Conservation (phyloP, 2,888 invertebrate genomes). For the Nemoura dubitans region DNA sequence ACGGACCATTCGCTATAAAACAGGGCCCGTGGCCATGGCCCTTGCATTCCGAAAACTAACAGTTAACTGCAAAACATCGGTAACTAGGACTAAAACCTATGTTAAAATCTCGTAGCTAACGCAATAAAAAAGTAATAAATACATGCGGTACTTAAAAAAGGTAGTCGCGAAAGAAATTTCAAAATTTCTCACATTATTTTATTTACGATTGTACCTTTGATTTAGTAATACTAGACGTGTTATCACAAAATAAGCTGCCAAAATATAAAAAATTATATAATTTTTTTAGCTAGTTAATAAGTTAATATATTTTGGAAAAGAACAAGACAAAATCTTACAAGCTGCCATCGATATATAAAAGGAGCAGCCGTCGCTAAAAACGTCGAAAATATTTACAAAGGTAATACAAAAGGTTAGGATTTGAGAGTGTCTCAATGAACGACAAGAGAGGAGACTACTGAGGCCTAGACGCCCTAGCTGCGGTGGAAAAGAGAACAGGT, state of each 20-base stretch:
- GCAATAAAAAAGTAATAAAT: slow-evolving; percentile 7
- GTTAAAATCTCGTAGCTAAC: neutral
- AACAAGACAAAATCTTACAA: slow-evolving; percentile 15
- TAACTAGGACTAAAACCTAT: neutral
- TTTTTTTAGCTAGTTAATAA: slow-evolving; percentile 38
- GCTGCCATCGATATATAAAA: slow-evolving; percentile 18
- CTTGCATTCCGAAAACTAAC: neutral
- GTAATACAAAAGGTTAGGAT: neutral
- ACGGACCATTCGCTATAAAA: neutral
- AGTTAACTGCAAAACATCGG: neutral
- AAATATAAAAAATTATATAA: slow-evolving; percentile 31
- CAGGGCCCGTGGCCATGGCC: no score
- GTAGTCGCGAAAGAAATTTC: neutral
- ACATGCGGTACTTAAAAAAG: neutral
- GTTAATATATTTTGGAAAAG: slow-evolving; percentile 21
- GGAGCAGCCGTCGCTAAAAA: neutral
- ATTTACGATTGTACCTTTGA: neutral
- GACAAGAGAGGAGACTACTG: neutral
- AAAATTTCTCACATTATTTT: slow-evolving; percentile 20
- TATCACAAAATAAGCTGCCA: slow-evolving; percentile 42
- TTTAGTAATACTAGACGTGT: slow-evolving; percentile 40
- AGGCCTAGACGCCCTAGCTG: neutral
- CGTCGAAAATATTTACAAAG: slow-evolving; percentile 19
- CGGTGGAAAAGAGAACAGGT: neutral
- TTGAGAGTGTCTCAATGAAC: neutral